Base-by-base conservation (phyloP, 2,888 invertebrate genomes). In the Acronicta aceris region DNA sequence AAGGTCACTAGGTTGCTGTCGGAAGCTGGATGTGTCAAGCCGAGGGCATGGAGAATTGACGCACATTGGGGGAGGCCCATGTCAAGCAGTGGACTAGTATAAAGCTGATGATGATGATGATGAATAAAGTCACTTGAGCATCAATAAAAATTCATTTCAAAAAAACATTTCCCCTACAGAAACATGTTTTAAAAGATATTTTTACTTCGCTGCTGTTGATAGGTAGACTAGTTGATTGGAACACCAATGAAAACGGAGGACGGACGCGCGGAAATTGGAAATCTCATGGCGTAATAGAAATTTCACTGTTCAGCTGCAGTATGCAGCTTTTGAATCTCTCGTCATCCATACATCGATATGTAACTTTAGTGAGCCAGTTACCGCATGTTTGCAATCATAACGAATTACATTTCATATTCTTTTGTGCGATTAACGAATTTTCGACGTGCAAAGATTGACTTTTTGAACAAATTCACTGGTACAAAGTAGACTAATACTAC, bases 271-370 rank as follows among this genome's bases (percentile, higher is more conserved):
- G 77, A 77, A 77, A 77, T 77, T 78, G 68, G 65, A 77, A 82
- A 80, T 79, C 82, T 78, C 74, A 64, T 64, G 64, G 55, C 74
- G 64, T 68, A 75, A 79, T 75, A 74, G 79, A 71, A 82, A 73
- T 69, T 66, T 66, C 63, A 64, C 51, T 69, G 46, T 69, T 60
- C 63, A 52, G 38, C 48, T 59, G 75, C 58, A 71, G 58, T 52
- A 52, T 62, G 56, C 43, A 64, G 64, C 47, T 67, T 65, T 60
- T 70, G 53, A 41, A 48, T 65, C n/a, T 48, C 25, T n/a, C 16
- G 33, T 25, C 40, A 6, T 25, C n/a, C 30, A 38, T 47, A 38
- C 41, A 27, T 30, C 41, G 46, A 41, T 42, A 42, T 4, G 21
- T 36, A 40, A 27, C 27, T 51, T 52, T 43, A 25, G 17, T 43